Conservation (phyloP, 2,797 vertebrate genomes). For the Oceanodroma leucorhoa region DNA sequence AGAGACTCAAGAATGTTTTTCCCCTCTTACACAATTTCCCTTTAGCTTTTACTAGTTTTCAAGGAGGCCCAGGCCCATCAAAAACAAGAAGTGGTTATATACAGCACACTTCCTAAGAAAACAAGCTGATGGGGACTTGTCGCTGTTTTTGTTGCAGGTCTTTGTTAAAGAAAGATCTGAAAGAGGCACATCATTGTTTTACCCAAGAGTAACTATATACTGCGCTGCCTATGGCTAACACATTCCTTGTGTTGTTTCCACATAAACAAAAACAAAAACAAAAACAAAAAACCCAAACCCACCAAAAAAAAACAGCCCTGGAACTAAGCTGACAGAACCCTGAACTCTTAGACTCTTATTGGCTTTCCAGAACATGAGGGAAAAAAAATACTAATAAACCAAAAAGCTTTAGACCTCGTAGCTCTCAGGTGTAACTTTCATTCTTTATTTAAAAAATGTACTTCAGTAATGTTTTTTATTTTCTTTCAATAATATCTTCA, state of each 20-base stretch:
- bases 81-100: not conserved
- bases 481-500: not conserved
- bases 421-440: not conserved
- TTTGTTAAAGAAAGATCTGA: not conserved
- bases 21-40: not conserved
- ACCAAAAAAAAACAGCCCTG: not conserved
- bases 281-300: not conserved
- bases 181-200: not conserved
- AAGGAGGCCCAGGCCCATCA: not conserved
- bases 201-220: not conserved
- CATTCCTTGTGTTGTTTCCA: not conserved
- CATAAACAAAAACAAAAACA: not conserved
- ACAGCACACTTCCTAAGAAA: not conserved
- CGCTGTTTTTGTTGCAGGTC: accelerated
- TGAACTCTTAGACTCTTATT: not conserved
- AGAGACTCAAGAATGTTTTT: not conserved
- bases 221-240: not conserved
- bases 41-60: not conserved
- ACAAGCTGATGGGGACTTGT: not conserved
- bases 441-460: not conserved
- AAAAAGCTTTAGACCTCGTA: not conserved
- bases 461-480: not conserved
- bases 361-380: not conserved
- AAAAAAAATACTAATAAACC: not conserved
- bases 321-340: not conserved